Base-by-base conservation (phyloP, 2,888 invertebrate species). In the Selenia dentaria region DNA sequence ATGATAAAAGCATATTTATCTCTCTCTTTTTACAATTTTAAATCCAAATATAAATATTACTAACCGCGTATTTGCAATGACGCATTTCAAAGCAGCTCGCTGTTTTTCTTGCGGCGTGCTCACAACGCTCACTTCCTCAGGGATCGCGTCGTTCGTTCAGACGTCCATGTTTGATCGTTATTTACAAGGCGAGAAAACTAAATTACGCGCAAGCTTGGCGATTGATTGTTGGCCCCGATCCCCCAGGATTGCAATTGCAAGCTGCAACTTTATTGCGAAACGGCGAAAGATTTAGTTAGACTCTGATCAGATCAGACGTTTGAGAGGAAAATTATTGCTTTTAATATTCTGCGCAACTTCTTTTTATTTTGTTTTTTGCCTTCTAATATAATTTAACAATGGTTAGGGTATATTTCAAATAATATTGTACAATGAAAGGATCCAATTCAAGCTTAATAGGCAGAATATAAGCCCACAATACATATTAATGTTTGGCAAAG, bases 161-260 rank as follows among this genome's bases (percentile, higher is more conserved):
- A 11, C 31, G 57, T 59, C 68, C 63, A 65, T 67, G 73, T 69
- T 71, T 73, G 71, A 69, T 70, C 69, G 71, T 76, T 80, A 77
- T 80, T 82, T 82, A 79, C 78, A 72, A 79, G 79, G 74, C 75
- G 76, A 73, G 70, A 75, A 74, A 79, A 82, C 76, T 79, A 83
- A 83, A 83, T 82, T 79, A 81, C 79, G 64, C 60, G 57, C 66
- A 60, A 70, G 74, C 70, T 59, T 59, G 22, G 62, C 70, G 79
- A 82, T 81, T 83, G 83, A 85, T 83, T 81, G 79, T 76, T 68
- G 59, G 57, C 39, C 64, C 64, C 64, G 20, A 70, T 70, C 79
- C 66, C 74, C 31, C 20, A 74, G 68, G 75, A 79, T 73, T 70
- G 70, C 64, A 16, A 37, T 29, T 74, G 76, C 79, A 70, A 67